Evolutionary conservation across 2,888 invertebrate genomes (phyloP), one percentile per base, ranked within the genome.

Genomic region (Eupithecia pulchellata): DNA sequence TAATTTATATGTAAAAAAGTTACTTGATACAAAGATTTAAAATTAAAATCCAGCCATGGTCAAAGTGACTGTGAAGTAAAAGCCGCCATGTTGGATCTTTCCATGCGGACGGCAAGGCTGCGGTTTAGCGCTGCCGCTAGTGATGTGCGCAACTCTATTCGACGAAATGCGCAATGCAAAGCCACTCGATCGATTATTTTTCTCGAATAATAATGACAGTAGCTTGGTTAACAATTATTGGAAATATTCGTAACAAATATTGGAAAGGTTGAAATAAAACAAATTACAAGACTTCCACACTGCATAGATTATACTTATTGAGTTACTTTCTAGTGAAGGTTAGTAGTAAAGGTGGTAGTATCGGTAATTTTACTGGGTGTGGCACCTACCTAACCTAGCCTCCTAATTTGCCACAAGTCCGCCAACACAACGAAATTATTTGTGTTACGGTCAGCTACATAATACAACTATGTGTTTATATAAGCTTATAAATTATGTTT

Each of bases 51-150:
- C 86, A 87, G 89, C 87, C 89, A 92, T 89, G 83, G 87, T 87
- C 89, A 85, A 81, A 86, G 84, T 87, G 90, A 89, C 88, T 91
- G 88, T 89, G 88, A 90, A 90, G 87, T 89, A 86, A 88, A 89
- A 89, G 86, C 89, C 90, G 93, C 93, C 93, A 93, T 93, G 81
- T 93, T 92, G 92, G 82, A 90, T 89, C 82, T 85, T 88, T 84
- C 89, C 91, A 91, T 91, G 90, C 90, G 76, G 74, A 68, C 69
- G 61, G 66, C 64, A 60, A 52, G 69, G 25, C 68, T 47, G 90
- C 87, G 85, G 83, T 80, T 79, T 81, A 80, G 78, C 77, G 81
- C 78, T 72, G 80, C 78, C 73, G 80, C 83, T 91, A 92, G 91
- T 90, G 92, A 83, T 91, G 92, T 91, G 91, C 92, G 91, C 91